Percentiles rank a stretch among this genome's conserved stretches.
These are phyloP conservation scores for Drosophila falleni DNA, from an alignment of 2,888 invertebrate genomes.

Conservation along the genomic window DNA sequence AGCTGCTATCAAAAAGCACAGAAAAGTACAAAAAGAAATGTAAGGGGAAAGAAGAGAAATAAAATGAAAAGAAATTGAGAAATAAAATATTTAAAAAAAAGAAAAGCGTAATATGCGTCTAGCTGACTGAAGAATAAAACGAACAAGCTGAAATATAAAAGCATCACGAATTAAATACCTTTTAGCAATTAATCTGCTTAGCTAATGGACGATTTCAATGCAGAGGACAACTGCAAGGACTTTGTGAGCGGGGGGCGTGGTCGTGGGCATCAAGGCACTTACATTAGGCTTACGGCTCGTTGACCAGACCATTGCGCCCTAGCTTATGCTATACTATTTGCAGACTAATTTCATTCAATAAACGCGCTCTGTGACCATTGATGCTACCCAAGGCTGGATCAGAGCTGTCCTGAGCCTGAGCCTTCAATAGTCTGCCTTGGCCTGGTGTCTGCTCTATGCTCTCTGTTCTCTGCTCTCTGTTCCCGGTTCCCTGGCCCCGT, in stretches of 20 bases:
- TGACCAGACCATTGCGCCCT: slow-evolving; percentile 55
- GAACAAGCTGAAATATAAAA: slow-evolving; percentile 68
- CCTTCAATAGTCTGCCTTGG: slow-evolving; percentile 11
- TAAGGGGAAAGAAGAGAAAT: slow-evolving; percentile 38
- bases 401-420: slow-evolving; percentile 2
- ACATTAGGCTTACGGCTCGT: slow-evolving; percentile 62
- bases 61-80: slow-evolving; percentile 56
- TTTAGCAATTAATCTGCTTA: slow-evolving; percentile 84
- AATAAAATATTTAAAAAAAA: slow-evolving; percentile 49
- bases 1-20: slow-evolving; percentile 59
- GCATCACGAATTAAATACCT: slow-evolving; percentile 83
- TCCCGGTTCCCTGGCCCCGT: neutral
- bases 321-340: slow-evolving; percentile 56
- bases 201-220: slow-evolving; percentile 83
- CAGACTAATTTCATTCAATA: slow-evolving; percentile 78
- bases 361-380: slow-evolving; percentile 58
- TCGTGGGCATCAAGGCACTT: slow-evolving; percentile 44
- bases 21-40: slow-evolving; percentile 25
- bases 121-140: slow-evolving; percentile 44
- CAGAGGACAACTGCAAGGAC: slow-evolving; percentile 53
- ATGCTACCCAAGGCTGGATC: slow-evolving; percentile 35
- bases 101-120: slow-evolving; percentile 60
- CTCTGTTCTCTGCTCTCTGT: neutral
- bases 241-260: neutral
- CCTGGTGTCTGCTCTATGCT: slow-evolving; percentile 13